Evolutionary conservation across 1,140 invertebrate genomes (phyloP), one percentile per base, ranked within the genome.

Genomic region (Anoplolepis gracilipes): DNA sequence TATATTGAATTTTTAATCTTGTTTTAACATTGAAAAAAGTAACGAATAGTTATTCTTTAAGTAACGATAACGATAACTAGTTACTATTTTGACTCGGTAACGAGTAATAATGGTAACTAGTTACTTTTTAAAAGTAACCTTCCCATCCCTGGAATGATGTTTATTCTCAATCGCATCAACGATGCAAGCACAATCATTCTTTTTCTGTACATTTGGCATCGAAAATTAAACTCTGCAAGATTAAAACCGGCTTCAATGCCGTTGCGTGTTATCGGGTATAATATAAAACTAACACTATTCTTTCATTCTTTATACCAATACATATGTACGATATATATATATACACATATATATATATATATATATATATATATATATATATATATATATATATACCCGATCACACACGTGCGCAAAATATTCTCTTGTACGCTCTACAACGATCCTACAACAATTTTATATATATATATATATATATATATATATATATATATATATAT

Each of bases 241-340:
- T 61, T 19, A 49, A 55, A 13, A 42, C 25, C 78, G 53, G 28
- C 19, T 82, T 28, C 67, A 61, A 73, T 28, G 36, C 13, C 39
- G n/a, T 13, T 55, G 19, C 55, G 25, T 49, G 46, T 25, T 73
- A 82, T 46, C 67, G 67, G 53, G 36, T 53, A 42, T 28, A 42
- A 59, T 53, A 42, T 28, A 42, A 59, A 82, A 72, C 78, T 59
- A 82, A 72, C 36, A 19, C 33, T 81, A 81, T 25, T 81, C 49
- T 59, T 49, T 49, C 46, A 19, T 4, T 49, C 33, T 22, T 42
- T 49, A 62, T 16, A 19, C 2, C 16, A 7, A 53, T 39, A 49
- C 62, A 57, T 30, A 69, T 13, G 11, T 59, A 72, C 19, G 16
- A 19, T 67, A 33, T n/a, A n/a, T n/a, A n/a, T n/a, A n/a, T n/a